phyloP scores from a whole-genome alignment of 1,140 invertebrate species.

The Formica exsecta region DNA sequence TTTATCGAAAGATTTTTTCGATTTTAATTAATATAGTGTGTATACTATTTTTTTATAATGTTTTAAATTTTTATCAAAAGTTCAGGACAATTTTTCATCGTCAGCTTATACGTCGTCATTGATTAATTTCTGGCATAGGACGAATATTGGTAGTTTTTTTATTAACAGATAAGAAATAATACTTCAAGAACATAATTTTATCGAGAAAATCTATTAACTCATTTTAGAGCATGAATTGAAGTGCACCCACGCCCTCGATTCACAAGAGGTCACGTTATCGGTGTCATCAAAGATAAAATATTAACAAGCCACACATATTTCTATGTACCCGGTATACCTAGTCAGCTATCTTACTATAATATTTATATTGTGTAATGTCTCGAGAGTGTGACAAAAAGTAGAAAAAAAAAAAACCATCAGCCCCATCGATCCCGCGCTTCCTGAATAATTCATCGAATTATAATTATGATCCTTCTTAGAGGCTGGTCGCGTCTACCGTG shows the following conservation, averaged over 20 bases:
- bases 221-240: neutral
- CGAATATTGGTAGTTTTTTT: neutral
- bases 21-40: neutral
- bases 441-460: constrained; percentile 51
- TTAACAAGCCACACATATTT: constrained; percentile 31
- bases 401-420: neutral
- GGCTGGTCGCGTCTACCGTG: neutral
- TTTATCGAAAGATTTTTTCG: constrained; percentile 11
- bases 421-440: neutral
- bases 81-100: neutral
- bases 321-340: neutral
- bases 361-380: constrained; percentile 7
- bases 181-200: neutral
- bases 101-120: neutral
- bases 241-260: neutral
- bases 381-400: neutral
- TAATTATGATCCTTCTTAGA: constrained; percentile 23
- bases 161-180: neutral
- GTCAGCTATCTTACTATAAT: constrained; percentile 2
- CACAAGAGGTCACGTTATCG: constrained; percentile 13
- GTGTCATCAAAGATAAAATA: constrained; percentile 18
- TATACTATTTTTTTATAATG: neutral
- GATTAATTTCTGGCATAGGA: neutral
- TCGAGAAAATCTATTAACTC: neutral
- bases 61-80: neutral